These are phyloP conservation scores for Dendropsophus ebraccatus DNA, from an alignment of 2,113 vertebrate genomes.

Conservation along the genomic window DNA sequence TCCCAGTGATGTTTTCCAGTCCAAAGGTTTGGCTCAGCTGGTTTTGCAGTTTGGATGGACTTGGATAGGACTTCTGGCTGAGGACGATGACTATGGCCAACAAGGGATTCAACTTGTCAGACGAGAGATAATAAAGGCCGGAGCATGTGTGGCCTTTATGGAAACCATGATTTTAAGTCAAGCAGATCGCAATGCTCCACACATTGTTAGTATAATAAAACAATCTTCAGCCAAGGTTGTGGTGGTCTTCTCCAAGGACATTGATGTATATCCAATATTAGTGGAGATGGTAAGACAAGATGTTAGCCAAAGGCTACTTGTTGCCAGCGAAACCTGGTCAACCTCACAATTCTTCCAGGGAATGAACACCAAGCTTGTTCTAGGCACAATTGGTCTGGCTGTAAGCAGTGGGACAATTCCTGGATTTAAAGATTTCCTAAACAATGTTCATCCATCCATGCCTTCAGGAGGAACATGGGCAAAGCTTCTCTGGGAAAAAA, in stretches of 20 bases:
- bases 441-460: not conserved
- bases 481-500: conserved; percentile 41
- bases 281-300: conserved; percentile 5
- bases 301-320: conserved; percentile 9
- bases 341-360: not conserved
- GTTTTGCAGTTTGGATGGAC: conserved; percentile 18
- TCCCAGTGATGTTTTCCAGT: not conserved
- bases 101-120: not conserved
- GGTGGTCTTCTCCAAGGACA: not conserved
- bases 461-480: conserved; percentile 1
- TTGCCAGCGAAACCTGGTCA: conserved; percentile 48
- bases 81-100: not conserved
- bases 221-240: not conserved
- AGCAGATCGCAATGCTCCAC: not conserved
- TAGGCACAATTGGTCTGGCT: conserved; percentile 37
- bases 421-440: conserved; percentile 45
- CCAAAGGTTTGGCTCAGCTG: not conserved
- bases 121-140: not conserved
- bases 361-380: not conserved
- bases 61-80: not conserved
- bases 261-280: not conserved
- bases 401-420: conserved; percentile 28
- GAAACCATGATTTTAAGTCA: not conserved
- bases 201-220: not conserved
- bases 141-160: conserved; percentile 1